Conservation (phyloP, 2,888 invertebrate genomes). For the Rhagonycha lutea region DNA sequence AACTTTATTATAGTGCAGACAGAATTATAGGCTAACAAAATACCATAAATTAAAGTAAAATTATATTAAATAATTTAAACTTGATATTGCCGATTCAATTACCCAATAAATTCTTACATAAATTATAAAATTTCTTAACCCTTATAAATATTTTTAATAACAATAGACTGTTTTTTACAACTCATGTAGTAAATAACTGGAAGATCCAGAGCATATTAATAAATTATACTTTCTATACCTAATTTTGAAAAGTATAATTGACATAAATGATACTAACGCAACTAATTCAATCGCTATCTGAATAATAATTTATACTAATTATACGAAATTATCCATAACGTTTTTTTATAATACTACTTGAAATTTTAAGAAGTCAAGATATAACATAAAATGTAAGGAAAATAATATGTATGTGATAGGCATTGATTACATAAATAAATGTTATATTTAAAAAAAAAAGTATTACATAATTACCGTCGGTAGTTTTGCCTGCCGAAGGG, state of each 20-base stretch:
- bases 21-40: constrained; percentile 9
- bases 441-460: no score
- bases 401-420: no score
- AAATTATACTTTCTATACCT: not conserved
- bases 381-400: no score
- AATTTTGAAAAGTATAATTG: not conserved
- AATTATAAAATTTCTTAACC: not conserved
- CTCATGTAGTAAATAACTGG: not conserved
- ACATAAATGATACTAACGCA: not conserved
- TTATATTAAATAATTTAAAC: not conserved
- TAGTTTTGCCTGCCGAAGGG: no score
- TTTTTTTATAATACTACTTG: not conserved
- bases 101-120: not conserved
- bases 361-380: no score
- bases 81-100: not conserved
- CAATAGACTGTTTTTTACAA: not conserved
- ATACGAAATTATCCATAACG: not conserved
- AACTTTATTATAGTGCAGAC: constrained; percentile 6
- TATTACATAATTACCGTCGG: no score
- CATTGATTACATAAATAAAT: no score
- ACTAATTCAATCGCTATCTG: not conserved
- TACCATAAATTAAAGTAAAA: constrained; percentile 3
- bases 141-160: not conserved
- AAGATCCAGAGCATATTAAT: not conserved
- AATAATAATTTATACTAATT: not conserved